Evolutionary conservation across 2,888 invertebrate species (phyloP).

Genomic region (Eulithis prunata): DNA sequence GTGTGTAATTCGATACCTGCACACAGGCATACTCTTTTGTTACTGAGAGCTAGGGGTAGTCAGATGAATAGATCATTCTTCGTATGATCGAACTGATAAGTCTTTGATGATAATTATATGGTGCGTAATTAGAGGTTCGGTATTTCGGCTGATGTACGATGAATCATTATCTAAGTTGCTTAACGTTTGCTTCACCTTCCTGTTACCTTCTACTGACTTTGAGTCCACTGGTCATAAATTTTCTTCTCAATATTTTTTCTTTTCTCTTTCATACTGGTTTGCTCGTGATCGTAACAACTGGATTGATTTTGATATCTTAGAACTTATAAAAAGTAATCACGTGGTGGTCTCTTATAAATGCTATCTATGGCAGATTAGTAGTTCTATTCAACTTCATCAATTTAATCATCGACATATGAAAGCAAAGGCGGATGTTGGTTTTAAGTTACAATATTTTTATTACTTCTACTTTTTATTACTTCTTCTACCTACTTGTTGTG

Average conservation of each 20-base stretch:
- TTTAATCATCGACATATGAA: too few relatives aligned
- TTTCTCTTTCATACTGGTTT: too few relatives aligned
- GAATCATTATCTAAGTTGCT: conserved; percentile 18
- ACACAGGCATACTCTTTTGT: conserved; percentile 34
- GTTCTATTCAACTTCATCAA: too few relatives aligned
- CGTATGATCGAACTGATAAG: conserved; percentile 33
- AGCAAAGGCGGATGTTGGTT: too few relatives aligned
- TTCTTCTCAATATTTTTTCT: not conserved
- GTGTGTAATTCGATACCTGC: conserved; percentile 41
- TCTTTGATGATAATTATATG: conserved; percentile 36
- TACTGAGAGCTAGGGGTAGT: conserved; percentile 31
- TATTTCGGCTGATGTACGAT: conserved; percentile 28
- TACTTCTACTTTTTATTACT: too few relatives aligned
- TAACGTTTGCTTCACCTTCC: conserved; percentile 13
- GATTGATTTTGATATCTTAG: too few relatives aligned
- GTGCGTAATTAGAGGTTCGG: conserved; percentile 33
- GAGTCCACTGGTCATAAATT: not conserved
- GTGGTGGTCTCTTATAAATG: too few relatives aligned
- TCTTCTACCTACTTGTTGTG: too few relatives aligned
- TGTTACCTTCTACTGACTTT: conserved; percentile 7
- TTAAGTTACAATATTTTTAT: too few relatives aligned
- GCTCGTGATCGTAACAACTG: too few relatives aligned
- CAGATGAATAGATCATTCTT: conserved; percentile 37
- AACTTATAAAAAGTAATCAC: too few relatives aligned
- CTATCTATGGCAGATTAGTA: too few relatives aligned